phyloP scores from a whole-genome alignment of 1,140 invertebrate genomes.

The Pogonomyrmex barbatus region DNA sequence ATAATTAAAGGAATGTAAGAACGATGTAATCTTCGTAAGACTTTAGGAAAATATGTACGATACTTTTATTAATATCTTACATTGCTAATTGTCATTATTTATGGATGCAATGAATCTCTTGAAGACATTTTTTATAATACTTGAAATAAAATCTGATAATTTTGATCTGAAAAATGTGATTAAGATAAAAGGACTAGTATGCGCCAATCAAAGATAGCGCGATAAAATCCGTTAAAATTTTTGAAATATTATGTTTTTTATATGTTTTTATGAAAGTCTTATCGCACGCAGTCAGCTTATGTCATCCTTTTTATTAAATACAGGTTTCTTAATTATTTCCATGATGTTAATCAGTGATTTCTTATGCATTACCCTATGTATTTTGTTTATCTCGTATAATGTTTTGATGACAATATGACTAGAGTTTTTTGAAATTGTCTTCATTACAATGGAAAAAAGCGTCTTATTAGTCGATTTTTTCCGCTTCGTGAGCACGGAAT shows the following conservation, averaged over 20 bases:
- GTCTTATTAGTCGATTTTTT: slow-evolving; percentile 47
- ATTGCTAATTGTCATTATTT: not conserved
- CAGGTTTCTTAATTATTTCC: not conserved
- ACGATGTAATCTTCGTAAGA: not conserved
- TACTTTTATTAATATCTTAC: not conserved
- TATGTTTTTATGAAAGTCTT: not conserved
- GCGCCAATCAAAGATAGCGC: not conserved
- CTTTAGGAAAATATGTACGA: not conserved
- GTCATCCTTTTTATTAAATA: not conserved
- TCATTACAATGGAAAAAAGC: not conserved
- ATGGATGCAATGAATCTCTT: not conserved
- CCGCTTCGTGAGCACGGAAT: slow-evolving; percentile 33
- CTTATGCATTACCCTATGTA: not conserved
- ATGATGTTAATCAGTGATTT: slow-evolving; percentile 9
- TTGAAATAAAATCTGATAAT: not conserved
- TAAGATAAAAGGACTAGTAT: not conserved
- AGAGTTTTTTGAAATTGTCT: not conserved
- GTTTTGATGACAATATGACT: not conserved
- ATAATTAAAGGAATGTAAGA: not conserved
- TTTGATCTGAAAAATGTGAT: not conserved
- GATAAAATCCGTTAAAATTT: not conserved
- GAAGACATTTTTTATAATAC: not conserved
- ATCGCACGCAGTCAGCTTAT: not conserved
- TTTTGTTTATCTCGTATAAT: not conserved
- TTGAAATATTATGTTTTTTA: not conserved